Evolutionary conservation across 35 echinoderm and acorn worm species (phyloP).

Genomic region (Anneissia japonica): DNA sequence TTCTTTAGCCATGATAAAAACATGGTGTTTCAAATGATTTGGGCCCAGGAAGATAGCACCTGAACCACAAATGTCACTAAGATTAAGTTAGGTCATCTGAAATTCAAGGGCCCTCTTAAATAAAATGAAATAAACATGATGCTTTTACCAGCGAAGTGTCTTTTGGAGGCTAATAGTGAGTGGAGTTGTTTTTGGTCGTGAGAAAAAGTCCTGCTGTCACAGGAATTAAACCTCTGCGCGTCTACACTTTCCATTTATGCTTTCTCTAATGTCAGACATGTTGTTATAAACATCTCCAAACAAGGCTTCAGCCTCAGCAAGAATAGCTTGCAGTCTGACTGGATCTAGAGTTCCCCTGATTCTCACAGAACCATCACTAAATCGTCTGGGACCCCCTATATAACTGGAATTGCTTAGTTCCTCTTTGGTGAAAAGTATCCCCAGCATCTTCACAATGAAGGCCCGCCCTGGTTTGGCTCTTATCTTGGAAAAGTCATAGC

Average conservation of each 20-base stretch:
- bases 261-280: background rate
- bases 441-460: background rate
- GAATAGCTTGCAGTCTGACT: background rate
- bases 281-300: background rate
- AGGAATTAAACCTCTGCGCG: too few species aligned
- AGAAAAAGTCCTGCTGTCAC: too few species aligned
- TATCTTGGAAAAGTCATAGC: background rate
- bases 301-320: background rate
- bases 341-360: background rate
- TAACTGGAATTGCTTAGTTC: background rate
- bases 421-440: background rate
- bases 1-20: too few species aligned
- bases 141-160: too few species aligned
- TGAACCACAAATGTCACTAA: too few species aligned
- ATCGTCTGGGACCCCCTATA: background rate
- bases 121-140: too few species aligned
- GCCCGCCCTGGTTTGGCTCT: background rate
- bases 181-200: too few species aligned
- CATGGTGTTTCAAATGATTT: too few species aligned
- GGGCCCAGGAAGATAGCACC: too few species aligned
- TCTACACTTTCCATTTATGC: background rate
- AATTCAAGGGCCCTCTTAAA: too few species aligned
- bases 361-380: background rate
- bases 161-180: too few species aligned
- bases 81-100: too few species aligned